Percentiles rank a stretch among this genome's conserved stretches.
Conservation (phyloP, 64 coral and sea anemone species). For the Catalaphyllia jardinei region DNA sequence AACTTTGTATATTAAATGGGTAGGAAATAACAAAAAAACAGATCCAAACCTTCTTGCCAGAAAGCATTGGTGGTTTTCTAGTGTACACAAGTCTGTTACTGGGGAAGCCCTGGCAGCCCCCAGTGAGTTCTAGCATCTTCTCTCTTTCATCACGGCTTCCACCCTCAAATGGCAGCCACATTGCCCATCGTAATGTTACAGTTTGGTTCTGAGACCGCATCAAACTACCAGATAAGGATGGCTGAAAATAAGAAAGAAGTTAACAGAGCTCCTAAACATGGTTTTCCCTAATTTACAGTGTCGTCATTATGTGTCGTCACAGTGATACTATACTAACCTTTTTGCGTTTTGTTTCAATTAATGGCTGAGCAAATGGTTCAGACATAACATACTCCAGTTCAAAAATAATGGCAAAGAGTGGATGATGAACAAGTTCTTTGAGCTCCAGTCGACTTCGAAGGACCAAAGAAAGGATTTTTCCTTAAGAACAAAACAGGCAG, state of each 20-base stretch:
- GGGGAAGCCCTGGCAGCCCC: slow-evolving; percentile 65
- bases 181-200: slow-evolving; percentile 68
- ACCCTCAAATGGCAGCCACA: slow-evolving; percentile 92
- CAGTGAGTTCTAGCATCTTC: slow-evolving; percentile 53
- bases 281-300: no score
- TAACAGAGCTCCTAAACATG: neutral
- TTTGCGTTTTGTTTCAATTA: slow-evolving; percentile 89
- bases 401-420: slow-evolving; percentile 87
- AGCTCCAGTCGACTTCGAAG: slow-evolving; percentile 88
- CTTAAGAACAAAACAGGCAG: slow-evolving; percentile 26
- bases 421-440: slow-evolving; percentile 85
- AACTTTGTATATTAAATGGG: no score
- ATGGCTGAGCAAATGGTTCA: slow-evolving; percentile 90
- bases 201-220: slow-evolving; percentile 90
- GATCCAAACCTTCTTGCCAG: slow-evolving; percentile 41
- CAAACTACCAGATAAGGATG: slow-evolving; percentile 82
- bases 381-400: slow-evolving; percentile 94
- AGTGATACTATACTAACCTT: slow-evolving; percentile 59
- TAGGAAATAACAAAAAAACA: no score
- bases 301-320: no score
- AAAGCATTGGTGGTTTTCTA: neutral
- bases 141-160: slow-evolving; percentile 50
- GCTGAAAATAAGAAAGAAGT: slow-evolving; percentile 3
- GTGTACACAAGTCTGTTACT: slow-evolving; percentile 71
- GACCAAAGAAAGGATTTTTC: slow-evolving; percentile 79